Percentiles rank a stretch among this genome's conserved stretches.
Evolutionary conservation across 2,113 vertebrate species (phyloP).

Genomic region (Tachysurus fulvidraco): DNA sequence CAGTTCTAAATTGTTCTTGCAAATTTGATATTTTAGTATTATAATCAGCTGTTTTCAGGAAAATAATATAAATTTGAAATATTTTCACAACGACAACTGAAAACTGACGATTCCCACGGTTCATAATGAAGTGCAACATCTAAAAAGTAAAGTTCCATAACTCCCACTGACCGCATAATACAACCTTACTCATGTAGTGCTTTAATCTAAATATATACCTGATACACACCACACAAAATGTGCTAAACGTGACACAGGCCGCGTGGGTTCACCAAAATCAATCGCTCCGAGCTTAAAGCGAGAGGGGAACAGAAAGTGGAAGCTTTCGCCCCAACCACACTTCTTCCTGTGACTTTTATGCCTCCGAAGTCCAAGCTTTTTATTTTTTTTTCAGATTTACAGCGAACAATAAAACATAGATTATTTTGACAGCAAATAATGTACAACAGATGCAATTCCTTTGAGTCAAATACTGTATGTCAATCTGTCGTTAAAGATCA

Average conservation of each 20-base stretch:
- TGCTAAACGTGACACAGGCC: background rate
- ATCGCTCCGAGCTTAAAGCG: background rate
- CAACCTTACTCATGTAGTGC: background rate
- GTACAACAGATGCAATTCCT: background rate
- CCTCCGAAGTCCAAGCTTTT: background rate
- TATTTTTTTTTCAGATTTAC: background rate
- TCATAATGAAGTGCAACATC: background rate
- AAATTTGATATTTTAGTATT: background rate
- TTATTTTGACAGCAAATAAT: background rate
- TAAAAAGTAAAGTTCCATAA: background rate
- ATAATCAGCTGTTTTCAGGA: background rate
- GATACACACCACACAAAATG: background rate
- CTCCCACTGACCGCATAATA: too few species aligned
- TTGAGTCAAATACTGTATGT: background rate
- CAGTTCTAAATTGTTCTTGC: background rate
- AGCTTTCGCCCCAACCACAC: slow-evolving; percentile 1
- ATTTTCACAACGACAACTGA: background rate
- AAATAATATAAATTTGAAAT: background rate
- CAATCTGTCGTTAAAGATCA: background rate
- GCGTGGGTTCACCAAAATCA: slow-evolving; percentile 23
- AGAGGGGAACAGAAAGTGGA: background rate
- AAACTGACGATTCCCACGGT: background rate
- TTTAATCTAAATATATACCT: background rate
- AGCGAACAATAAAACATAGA: background rate
- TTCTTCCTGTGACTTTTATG: background rate